A percentile compares a stretch with the other conserved stretches of the same genome.
Conservation (phyloP, 2,888 invertebrate genomes). For the Gandaritis pyraliata region DNA sequence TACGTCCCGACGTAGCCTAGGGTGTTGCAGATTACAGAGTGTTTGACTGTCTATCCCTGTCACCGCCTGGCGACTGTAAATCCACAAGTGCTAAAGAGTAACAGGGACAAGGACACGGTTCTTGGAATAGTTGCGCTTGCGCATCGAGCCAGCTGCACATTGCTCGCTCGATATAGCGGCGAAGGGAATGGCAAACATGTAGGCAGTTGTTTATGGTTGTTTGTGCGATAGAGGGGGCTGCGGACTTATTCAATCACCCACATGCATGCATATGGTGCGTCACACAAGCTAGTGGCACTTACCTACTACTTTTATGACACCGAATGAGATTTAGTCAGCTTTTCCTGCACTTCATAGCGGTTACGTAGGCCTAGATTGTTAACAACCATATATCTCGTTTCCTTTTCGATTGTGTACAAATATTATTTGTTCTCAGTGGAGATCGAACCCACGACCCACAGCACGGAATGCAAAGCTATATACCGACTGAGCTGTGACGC, state of each 20-base stretch:
- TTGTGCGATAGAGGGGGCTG: background rate
- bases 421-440: too few relatives aligned
- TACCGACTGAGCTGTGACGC: too few relatives aligned
- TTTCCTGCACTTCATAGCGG: background rate
- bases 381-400: too few relatives aligned
- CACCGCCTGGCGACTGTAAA: background rate
- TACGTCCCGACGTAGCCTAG: too few relatives aligned
- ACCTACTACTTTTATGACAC: background rate
- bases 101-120: background rate
- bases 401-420: too few relatives aligned
- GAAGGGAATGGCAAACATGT: background rate
- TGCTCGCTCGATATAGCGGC: background rate
- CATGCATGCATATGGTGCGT: conserved; percentile 3
- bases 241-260: conserved; percentile 13
- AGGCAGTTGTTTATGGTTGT: background rate
- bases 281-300: background rate
- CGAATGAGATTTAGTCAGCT: background rate
- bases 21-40: too few relatives aligned
- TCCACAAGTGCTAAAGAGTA: background rate
- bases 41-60: too few relatives aligned
- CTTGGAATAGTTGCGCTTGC: background rate
- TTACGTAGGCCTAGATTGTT: too few relatives aligned
- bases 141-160: background rate
- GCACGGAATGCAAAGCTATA: too few relatives aligned
- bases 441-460: too few relatives aligned